Conservation (phyloP, 2,797 vertebrate species). For the Calcarius lapponicus region DNA sequence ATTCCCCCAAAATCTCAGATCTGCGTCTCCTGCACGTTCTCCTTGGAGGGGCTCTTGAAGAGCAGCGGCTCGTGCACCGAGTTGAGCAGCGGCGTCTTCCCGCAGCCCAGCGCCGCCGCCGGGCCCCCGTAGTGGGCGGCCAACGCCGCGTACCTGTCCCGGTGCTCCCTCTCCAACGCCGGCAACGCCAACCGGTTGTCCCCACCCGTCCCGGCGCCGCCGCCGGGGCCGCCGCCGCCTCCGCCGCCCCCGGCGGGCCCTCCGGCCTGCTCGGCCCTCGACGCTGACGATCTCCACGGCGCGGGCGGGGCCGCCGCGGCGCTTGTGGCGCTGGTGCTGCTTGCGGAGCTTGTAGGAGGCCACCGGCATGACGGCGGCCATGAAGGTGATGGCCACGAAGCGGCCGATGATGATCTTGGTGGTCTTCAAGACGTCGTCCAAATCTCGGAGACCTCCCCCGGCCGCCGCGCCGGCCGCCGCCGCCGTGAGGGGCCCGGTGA, state of each 20-base stretch:
- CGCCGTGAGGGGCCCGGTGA: neutral
- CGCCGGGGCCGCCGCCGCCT: neutral
- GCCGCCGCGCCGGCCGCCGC: neutral
- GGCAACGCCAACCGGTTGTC: neutral
- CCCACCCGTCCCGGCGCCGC: neutral
- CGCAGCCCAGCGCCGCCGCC: neutral
- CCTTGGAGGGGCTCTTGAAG: neutral
- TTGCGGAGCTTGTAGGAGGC: conserved; percentile 46
- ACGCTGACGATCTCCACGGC: neutral
- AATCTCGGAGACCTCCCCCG: neutral
- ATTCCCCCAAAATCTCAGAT: too few species aligned
- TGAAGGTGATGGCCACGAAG: neutral
- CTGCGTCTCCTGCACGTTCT: too few species aligned
- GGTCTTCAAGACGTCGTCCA: neutral
- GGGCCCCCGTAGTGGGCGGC: too few species aligned
- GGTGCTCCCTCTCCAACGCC: too few species aligned
- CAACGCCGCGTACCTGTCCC: too few species aligned
- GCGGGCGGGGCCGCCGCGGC: neutral
- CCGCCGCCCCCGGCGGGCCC: neutral
- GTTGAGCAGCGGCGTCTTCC: neutral
- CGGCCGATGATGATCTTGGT: neutral
- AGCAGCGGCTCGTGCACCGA: neutral
- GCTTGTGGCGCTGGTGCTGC: neutral
- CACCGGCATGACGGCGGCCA: neutral
- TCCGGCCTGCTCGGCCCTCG: neutral